Evolutionary conservation across 2,797 vertebrate species (phyloP), one percentile per base, ranked within the genome.

Genomic region (Smutsia temminckii): DNA sequence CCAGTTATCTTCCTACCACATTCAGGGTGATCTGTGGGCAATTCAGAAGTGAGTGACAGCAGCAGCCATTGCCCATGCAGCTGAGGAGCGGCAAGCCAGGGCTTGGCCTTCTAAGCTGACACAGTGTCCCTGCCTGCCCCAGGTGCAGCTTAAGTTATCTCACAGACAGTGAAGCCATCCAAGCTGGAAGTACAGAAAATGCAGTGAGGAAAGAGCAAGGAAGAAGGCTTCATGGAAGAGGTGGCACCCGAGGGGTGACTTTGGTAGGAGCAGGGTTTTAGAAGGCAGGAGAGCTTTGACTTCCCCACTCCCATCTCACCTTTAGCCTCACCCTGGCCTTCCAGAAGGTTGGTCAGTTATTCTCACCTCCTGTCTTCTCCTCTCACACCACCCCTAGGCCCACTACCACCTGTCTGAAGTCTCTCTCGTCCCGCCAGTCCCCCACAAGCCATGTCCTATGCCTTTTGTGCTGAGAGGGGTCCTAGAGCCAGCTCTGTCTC

Each of bases 21-120:
- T 29, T 79, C 69, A 25, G 13, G 49, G 42, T 63, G 49, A 13
- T 3, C 0, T 7, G 23, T 72, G 63, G 86, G 69, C 46, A 42
- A 34, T 3, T 72, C 32, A 4, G 37, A 77, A 59, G 11, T 12
- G 61, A 91, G 4, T 21, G 21, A 2, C 37, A 20, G 49, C 57
- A 29, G 12, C 5, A 8, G 29, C 61, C 21, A 1, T 13, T 51
- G 34, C 34, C n/a, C 5, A 1, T 13, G 12, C 69, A 8, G 0
- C 79, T 63, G 37, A 40, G 53, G 21, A 51, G 46, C 4, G 42
- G 71, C 40, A 6, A 10, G 86, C 75, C 9, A 8, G 75, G 89
- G 49, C 81, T 32, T 42, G 75, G 37, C 40, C 59, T 72, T 57
- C 17, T 16, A 1, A 37, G 78, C 63, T 3, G 32, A 63, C 53